Evolutionary conservation across 2,797 vertebrate species (phyloP).

Genomic region (Clarias platycephalus): DNA sequence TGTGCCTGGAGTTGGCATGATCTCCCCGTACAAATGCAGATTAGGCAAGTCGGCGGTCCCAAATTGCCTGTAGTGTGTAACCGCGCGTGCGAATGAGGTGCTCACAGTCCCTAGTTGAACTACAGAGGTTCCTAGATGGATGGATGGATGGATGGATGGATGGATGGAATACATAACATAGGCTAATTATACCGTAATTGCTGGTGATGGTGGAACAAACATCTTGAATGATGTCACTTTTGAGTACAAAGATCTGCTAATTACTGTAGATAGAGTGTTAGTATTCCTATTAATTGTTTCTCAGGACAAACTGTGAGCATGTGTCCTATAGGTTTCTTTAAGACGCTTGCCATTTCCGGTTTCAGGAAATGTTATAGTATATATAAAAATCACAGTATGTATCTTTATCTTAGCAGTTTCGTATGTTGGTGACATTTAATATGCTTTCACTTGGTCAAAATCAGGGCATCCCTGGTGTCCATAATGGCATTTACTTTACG

Average conservation of each 20-base stretch:
- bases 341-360: not conserved
- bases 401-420: not conserved
- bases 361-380: not conserved
- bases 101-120: too few species aligned
- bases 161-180: too few species aligned
- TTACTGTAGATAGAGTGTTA: not conserved
- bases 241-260: not conserved
- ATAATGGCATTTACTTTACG: conserved; percentile 11
- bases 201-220: too few species aligned
- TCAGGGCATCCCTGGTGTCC: not conserved
- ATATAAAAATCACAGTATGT: too few species aligned
- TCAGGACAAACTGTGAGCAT: not conserved
- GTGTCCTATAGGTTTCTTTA: not conserved
- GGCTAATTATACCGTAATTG: too few species aligned
- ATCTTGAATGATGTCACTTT: not conserved
- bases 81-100: too few species aligned
- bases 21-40: too few species aligned
- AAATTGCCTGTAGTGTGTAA: too few species aligned
- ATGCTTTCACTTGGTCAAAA: not conserved
- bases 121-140: too few species aligned
- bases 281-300: not conserved
- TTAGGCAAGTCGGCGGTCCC: too few species aligned
- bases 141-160: too few species aligned
- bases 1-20: too few species aligned
- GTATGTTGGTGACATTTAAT: not conserved